phyloP scores from a whole-genome alignment of 2,888 invertebrate genomes.

The Lepidochitona cinerea region DNA sequence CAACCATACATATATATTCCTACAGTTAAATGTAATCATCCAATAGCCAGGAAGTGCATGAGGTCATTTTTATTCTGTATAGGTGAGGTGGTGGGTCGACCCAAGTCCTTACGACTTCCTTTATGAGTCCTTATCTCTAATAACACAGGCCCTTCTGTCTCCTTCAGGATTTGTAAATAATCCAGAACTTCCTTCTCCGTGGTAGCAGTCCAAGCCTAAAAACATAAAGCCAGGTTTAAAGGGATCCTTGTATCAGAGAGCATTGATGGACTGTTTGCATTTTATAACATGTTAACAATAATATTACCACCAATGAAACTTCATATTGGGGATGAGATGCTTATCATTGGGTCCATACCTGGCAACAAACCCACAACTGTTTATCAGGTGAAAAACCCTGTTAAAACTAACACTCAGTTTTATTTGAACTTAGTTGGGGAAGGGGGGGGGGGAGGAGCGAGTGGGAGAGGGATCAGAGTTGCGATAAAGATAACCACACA shows the following conservation, averaged over 20 bases:
- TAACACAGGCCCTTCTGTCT: slow-evolving; percentile 66
- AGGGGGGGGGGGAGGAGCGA: no score
- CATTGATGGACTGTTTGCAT: background rate
- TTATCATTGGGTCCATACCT: no score
- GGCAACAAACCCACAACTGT: no score
- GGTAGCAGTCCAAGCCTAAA: slow-evolving; percentile 56
- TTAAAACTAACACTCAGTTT: no score
- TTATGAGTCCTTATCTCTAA: slow-evolving; percentile 68
- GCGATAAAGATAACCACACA: no score
- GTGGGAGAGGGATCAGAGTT: no score
- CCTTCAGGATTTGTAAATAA: slow-evolving; percentile 50
- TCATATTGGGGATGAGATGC: no score
- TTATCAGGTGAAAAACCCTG: no score
- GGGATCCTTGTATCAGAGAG: background rate
- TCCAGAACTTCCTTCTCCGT: slow-evolving; percentile 62
- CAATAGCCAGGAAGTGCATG: slow-evolving; percentile 68
- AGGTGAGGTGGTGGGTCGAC: slow-evolving; percentile 71
- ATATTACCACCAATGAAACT: no score
- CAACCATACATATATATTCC: background rate
- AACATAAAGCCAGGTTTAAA: background rate
- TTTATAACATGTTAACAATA: no score
- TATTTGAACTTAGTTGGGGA: no score
- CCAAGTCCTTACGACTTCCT: slow-evolving; percentile 70
- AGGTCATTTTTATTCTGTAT: slow-evolving; percentile 71
- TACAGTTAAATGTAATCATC: background rate